phyloP scores from a whole-genome alignment of 2,797 vertebrate species.

The Channallabes apus region DNA sequence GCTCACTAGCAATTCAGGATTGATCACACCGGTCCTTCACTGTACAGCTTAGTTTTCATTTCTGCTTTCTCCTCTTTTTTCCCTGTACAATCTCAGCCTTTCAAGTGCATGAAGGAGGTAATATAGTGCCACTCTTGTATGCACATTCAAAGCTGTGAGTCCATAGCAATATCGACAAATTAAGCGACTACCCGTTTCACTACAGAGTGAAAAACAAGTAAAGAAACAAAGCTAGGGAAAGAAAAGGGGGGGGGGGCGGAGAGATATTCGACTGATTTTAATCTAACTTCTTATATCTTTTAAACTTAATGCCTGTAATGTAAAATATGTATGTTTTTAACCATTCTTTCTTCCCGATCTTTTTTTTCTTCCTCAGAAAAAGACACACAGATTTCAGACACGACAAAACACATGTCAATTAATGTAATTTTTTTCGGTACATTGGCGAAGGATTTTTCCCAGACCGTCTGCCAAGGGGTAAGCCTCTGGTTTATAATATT shows the following conservation, averaged over 20 bases:
- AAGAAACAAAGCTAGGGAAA: no score
- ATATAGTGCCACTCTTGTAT: background rate
- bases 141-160: no score
- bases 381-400: conserved; percentile 34
- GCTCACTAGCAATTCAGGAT: background rate
- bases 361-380: conserved; percentile 63
- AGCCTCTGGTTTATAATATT: conserved; percentile 31
- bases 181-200: no score
- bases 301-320: background rate
- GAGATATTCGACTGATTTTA: background rate
- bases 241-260: no score
- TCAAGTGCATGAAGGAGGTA: background rate
- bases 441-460: conserved; percentile 69
- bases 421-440: conserved; percentile 66
- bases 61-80: background rate
- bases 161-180: no score
- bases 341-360: background rate
- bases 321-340: background rate
- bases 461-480: conserved; percentile 68
- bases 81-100: background rate
- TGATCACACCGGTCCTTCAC: background rate
- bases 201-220: no score
- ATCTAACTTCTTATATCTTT: background rate
- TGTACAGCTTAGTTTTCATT: background rate
- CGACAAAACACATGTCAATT: conserved; percentile 61